Evolutionary conservation across 2,797 vertebrate genomes (phyloP), one percentile per base, ranked within the genome.

Genomic region (Eulemur mongoz): DNA sequence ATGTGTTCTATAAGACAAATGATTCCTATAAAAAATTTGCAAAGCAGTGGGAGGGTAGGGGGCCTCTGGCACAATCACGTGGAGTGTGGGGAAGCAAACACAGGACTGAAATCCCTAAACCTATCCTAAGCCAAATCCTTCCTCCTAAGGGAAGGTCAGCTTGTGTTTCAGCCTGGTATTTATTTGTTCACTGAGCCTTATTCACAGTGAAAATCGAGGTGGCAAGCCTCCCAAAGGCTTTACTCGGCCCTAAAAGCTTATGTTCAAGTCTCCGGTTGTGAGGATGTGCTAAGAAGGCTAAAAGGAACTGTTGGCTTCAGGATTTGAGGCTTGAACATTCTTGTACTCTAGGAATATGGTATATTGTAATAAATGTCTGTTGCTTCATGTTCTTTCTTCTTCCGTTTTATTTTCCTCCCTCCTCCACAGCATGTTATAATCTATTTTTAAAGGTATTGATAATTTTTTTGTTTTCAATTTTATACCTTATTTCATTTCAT

Each of bases 181-280:
- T 93, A 83, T 97, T 96, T 97, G 96, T 79, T 97, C 92, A 61
- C 83, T 94, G 94, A 98, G 96, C 93, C 93, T 96, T 94, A 95
- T 96, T 69, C 95, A 80, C 83, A 59, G 83, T 30, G 91, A 94
- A 92, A 89, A 79, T 5, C 4, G 70, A 78, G 93, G 72, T 91
- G 92, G 82, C 95, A 96, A 95, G 88, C 35, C 91, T 97, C 93
- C 90, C 69, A n/a, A 18, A 92, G 94, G 95, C 92, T 96, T 95
- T 83, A 23, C 86, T 38, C 8, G 32, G 91, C 59, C 85, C 57
- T 76, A 48, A 45, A 70, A 94, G 95, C 95, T 97, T 96, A 97
- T 7, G 73, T 67, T 87, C 81, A 95, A 95, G 92, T 79, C 95
- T 93, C 70, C 2, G 70, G 67, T 95, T 97, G 89, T 70, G 38